Base-by-base conservation (phyloP, 1,140 invertebrate species). In the Cylas formicarius region DNA sequence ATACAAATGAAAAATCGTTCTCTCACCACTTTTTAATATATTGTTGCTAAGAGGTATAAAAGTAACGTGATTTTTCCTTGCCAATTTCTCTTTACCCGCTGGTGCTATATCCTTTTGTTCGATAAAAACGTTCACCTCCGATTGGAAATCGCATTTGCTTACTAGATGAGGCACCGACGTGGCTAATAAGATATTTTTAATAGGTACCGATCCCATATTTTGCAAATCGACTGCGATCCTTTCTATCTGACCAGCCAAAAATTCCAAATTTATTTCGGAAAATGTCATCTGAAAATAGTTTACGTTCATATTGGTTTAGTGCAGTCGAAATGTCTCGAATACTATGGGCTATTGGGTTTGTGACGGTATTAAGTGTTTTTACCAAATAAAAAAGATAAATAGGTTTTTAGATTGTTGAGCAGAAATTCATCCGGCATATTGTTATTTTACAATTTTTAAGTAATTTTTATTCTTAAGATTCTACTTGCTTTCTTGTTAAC, bases 221-320 rank as follows among this genome's bases (percentile, higher is more conserved):
- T 71, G 73, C 19, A 89, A 72, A 38, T 79, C 75, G 2, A 88
- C 69, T 28, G 75, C 73, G 4, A 86, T 63, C 20, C 67, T 72
- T 55, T 80, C 75, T 22, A 89, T 69, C 65, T 89, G 84, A 4
- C 84, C 82, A 56, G 80, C 81, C 27, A 87, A 65, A 57, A 86
- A 74, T 37, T 81, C 75, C 1, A 69, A 63, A 34, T 72, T 75
- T n/a, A 83, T 72, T 60, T 84, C 77, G 14, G 72, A 74, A 57
- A 88, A 86, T 3, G 72, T 74, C 10, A 81, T 71, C 77, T 82
- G 58, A n/a, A 67, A 66, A 52, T n/a, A 40, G 29, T 27, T n/a
- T 28, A 38, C 33, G 23, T 19, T 21, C 14, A 44, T n/a, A n/a
- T n/a, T n/a, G n/a, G n/a, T n/a, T n/a, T n/a, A n/a, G n/a, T n/a